phyloP scores from a whole-genome alignment of 2,888 invertebrate species.

The Elmis aenea region DNA sequence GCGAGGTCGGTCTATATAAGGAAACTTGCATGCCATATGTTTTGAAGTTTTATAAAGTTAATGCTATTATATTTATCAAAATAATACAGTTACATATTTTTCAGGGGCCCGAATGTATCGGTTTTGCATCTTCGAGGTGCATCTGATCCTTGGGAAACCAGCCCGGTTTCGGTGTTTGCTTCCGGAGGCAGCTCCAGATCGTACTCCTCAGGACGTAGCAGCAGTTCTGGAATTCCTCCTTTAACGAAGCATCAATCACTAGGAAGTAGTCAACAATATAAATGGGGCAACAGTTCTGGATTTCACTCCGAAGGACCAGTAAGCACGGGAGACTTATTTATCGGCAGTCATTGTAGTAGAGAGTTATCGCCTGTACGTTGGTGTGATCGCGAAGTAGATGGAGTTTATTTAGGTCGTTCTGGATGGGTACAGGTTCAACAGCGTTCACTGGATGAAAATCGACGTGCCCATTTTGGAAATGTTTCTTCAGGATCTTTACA shows the following conservation, averaged over 20 bases:
- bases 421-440: slow-evolving; percentile 57
- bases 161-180: slow-evolving; percentile 41
- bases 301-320: slow-evolving; percentile 42
- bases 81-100: slow-evolving; percentile 4
- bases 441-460: slow-evolving; percentile 51
- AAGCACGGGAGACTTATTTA: slow-evolving; percentile 47
- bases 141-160: slow-evolving; percentile 53
- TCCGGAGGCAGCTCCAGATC: slow-evolving; percentile 33
- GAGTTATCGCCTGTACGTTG: slow-evolving; percentile 56
- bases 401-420: slow-evolving; percentile 53
- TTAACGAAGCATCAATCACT: slow-evolving; percentile 40
- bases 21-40: slow-evolving; percentile 14
- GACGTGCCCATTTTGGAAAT: slow-evolving; percentile 41
- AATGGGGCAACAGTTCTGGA: slow-evolving; percentile 24
- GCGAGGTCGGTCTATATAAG: slow-evolving; percentile 13
- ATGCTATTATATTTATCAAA: too few relatives aligned
- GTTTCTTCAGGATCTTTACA: slow-evolving; percentile 38
- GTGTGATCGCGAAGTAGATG: slow-evolving; percentile 57
- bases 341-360: slow-evolving; percentile 46
- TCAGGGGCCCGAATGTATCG: slow-evolving; percentile 53
- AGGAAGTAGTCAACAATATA: slow-evolving; percentile 26
- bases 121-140: slow-evolving; percentile 52
- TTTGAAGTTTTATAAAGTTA: too few relatives aligned
- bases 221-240: slow-evolving; percentile 6
- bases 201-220: slow-evolving; percentile 28